phyloP scores from a whole-genome alignment of 2,888 invertebrate genomes.

The Noctua janthe region DNA sequence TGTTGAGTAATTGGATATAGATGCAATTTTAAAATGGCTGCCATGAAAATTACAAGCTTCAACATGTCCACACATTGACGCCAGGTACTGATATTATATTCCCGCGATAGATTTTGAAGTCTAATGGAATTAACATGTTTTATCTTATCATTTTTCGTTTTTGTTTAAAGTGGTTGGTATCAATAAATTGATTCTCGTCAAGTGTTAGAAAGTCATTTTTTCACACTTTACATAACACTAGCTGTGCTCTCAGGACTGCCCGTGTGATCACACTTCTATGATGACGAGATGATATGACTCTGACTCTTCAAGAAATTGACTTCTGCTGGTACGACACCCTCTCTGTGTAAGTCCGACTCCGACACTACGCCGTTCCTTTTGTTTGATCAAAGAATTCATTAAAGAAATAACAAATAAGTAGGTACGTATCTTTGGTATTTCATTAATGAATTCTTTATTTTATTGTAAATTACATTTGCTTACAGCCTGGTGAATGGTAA shows the following conservation, averaged over 20 bases:
- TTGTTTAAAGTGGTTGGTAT: conserved; percentile 2
- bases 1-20: background rate
- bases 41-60: background rate
- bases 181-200: background rate
- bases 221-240: background rate
- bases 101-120: background rate
- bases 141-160: conserved; percentile 16
- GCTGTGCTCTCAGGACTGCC: background rate
- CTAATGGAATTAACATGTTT: background rate
- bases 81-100: background rate
- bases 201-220: background rate
- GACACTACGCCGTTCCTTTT: too few species aligned
- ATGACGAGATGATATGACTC: background rate
- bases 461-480: background rate
- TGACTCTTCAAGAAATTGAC: background rate
- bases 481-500: background rate
- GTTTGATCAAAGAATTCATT: background rate
- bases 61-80: background rate
- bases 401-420: background rate
- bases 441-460: background rate
- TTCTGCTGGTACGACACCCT: background rate
- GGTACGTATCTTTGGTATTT: background rate
- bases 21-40: background rate
- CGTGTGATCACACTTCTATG: background rate
- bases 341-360: background rate